Evolutionary conservation across 2,797 vertebrate genomes (phyloP), one percentile per base, ranked within the genome.

Genomic region (Eulemur rubriventer): DNA sequence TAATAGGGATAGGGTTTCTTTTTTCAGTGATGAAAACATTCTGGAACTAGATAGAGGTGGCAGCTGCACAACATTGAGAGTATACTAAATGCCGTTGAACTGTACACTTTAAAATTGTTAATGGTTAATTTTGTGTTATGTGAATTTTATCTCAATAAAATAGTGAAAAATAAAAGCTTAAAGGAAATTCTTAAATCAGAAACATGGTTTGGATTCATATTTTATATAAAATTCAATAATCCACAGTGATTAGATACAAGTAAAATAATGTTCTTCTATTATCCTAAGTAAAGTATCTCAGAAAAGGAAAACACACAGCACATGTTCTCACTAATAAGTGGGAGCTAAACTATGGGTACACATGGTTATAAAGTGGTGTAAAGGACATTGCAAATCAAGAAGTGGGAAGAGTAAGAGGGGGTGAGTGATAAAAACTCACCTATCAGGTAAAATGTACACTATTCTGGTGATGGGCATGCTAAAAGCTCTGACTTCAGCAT

Each of bases 81-180:
- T 75, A 17, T 17, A 76, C 13, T 67, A 73, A 84, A 61, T 9
- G 33, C 9, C 24, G 38, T 18, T 69, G 46, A 84, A 79, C 67
- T 61, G 20, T 46, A 89, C 8, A 48, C 22, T 72, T 94, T 72
- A 72, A 91, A 94, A 86, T 86, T 24, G 13, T 78, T 46, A 84
- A 63, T 84, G 22, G 7, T 69, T 38, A 70, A 48, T 70, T 94
- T 86, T 78, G 70, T 65, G 13, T 28, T 76, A 55, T 83, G 33
- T 83, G 26, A 79, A 92, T 92, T 93, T 80, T 93, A 55, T 48
- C 33, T 90, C 20, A 59, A 41, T 92, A 82, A 81, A 95, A 69
- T 41, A 88, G 67, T 52, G 48, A 79, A 76, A 81, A 86, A 76
- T 43, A 43, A 57, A 80, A 90, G 46, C 35, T 82, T 73, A 78